Conservation (phyloP, 2,113 vertebrate species). For the Nannospalax galili region DNA sequence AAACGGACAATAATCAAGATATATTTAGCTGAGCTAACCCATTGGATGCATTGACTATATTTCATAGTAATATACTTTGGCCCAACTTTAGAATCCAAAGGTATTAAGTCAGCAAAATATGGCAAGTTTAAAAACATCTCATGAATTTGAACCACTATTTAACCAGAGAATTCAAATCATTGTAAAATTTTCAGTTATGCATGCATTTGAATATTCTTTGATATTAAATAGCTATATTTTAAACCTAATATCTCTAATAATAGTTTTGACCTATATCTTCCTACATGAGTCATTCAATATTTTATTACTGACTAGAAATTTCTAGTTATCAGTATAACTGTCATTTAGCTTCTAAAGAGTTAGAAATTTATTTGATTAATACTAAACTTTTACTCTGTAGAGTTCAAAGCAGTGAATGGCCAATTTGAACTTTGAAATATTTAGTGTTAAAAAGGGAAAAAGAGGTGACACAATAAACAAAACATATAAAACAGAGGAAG, state of each 20-base stretch:
- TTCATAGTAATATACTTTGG: constrained; percentile 62
- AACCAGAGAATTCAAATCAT: constrained; percentile 56
- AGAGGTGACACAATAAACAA: constrained; percentile 30
- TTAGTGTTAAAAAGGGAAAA: constrained; percentile 62
- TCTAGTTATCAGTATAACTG: constrained; percentile 65
- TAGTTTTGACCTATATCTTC: constrained; percentile 65
- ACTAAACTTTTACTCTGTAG: constrained; percentile 57
- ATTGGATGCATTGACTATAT: constrained; percentile 52
- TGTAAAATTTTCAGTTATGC: constrained; percentile 59
- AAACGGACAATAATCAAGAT: constrained; percentile 49
- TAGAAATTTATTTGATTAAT: constrained; percentile 69
- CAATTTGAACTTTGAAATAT: constrained; percentile 68
- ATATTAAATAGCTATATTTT: constrained; percentile 73
- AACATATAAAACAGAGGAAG: constrained; percentile 12
- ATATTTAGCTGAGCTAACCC: constrained; percentile 60
- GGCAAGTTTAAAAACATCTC: constrained; percentile 50
- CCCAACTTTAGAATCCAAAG: constrained; percentile 66
- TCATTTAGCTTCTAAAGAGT: constrained; percentile 57
- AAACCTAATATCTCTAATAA: constrained; percentile 67
- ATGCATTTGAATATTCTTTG: constrained; percentile 62
- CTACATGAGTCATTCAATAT: constrained; percentile 71
- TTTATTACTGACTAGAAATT: constrained; percentile 66
- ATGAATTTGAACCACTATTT: constrained; percentile 65
- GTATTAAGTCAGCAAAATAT: constrained; percentile 64
- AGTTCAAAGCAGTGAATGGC: constrained; percentile 50